Conservation (phyloP, 1,140 invertebrate genomes). For the Saxidomus purpurata region DNA sequence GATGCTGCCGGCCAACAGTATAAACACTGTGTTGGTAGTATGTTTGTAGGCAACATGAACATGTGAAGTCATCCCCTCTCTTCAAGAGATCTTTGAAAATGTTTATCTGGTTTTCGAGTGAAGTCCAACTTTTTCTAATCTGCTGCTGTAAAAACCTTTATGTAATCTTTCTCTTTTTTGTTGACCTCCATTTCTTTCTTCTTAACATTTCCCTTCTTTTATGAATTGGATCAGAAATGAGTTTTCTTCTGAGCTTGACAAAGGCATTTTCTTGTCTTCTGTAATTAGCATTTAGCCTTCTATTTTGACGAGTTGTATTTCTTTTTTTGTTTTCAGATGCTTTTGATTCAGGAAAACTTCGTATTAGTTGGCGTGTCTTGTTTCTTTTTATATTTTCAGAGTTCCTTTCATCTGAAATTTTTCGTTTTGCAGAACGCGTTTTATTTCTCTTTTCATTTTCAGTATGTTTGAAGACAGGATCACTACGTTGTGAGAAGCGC, state of each 20-base stretch:
- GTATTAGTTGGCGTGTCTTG: not conserved
- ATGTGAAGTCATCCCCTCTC: slow-evolving; percentile 57
- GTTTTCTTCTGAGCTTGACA: too few relatives aligned
- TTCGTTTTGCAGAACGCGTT: not conserved
- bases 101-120: slow-evolving; percentile 28
- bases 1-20: not conserved
- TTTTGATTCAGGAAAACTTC: not conserved
- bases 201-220: not conserved
- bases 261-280: slow-evolving; percentile 1
- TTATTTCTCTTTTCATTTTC: slow-evolving; percentile 30
- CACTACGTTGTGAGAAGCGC: not conserved
- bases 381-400: slow-evolving; percentile 25
- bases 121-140: not conserved
- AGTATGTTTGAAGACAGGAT: not conserved
- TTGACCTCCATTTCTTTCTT: slow-evolving; percentile 46
- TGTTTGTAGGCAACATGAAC: slow-evolving; percentile 62
- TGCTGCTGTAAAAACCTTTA: not conserved
- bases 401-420: not conserved
- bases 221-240: not conserved
- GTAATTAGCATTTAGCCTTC: not conserved
- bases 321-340: not conserved
- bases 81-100: slow-evolving; percentile 35
- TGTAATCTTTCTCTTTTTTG: not conserved
- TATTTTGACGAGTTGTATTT: not conserved
- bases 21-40: slow-evolving; percentile 67